Evolutionary conservation across 2,888 invertebrate genomes (phyloP).

Genomic region (Margaritifera margaritifera): DNA sequence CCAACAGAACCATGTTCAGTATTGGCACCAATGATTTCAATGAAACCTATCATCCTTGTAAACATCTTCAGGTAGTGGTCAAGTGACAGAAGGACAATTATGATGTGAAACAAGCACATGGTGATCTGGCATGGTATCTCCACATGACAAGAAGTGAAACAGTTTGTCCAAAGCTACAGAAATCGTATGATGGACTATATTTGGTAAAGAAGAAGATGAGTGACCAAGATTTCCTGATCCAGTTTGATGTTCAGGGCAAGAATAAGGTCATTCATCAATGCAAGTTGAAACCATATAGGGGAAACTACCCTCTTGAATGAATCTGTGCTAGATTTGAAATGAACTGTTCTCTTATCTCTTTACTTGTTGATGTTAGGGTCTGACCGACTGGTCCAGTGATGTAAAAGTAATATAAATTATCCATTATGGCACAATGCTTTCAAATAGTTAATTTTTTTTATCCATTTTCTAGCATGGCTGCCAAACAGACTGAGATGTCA

Average conservation of each 20-base stretch:
- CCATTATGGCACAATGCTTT: no score
- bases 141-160: slow-evolving; percentile 2
- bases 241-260: slow-evolving; percentile 1
- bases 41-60: slow-evolving; percentile 2
- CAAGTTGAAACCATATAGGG: no score
- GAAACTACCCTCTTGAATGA: no score
- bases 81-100: slow-evolving; percentile 4
- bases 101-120: neutral
- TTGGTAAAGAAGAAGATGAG: neutral
- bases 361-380: no score
- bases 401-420: no score
- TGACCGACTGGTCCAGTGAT: no score
- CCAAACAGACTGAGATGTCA: no score
- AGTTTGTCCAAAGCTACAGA: slow-evolving; percentile 2
- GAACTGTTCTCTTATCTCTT: no score
- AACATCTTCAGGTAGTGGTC: neutral
- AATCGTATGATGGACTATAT: slow-evolving; percentile 2
- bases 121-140: slow-evolving; percentile 2
- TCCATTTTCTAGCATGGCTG: no score
- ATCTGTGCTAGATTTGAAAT: no score
- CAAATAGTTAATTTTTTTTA: no score
- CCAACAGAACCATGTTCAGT: slow-evolving; percentile 19
- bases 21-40: neutral
- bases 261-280: no score
- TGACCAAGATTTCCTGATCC: slow-evolving; percentile 2